Evolutionary conservation across 2,797 vertebrate genomes (phyloP), one percentile per base, ranked within the genome.

Genomic region (Spinus pinus): DNA sequence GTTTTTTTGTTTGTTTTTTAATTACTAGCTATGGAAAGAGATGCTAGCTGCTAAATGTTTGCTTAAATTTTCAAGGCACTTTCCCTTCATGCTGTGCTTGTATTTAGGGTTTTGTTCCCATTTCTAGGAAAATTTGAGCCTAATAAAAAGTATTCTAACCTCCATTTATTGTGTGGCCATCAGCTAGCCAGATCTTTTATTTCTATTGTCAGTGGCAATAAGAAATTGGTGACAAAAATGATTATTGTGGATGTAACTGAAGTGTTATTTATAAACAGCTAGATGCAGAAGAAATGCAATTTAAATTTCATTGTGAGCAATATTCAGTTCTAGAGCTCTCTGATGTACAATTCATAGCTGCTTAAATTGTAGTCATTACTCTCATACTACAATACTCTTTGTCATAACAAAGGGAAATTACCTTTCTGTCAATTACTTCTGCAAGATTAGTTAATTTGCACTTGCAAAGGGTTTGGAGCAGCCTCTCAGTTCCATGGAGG

Each of bases 201-300:
- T 92, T 74, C 72, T 69, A 46, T 75, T 84, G 47, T 80, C 75
- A 86, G 64, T 78, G 80, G 54, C 69, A 93, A 73, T 65, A 91
- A 92, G 70, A 95, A 88, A 94, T 67, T 44, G 50, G 62, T 12
- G 37, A 94, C 66, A 78, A 90, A 93, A 88, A 86, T 24, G 0
- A 86, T 73, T 94, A 44, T 71, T 90, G 61, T 92, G 51, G 37
- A 72, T 90, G 69, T 84, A 92, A 90, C 67, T 70, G 58, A 58
- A 79, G 39, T 73, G 81, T 93, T 97, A 93, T 93, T 96, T 96
- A 95, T 92, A 97, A 97, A 95, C 80, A 96, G 82, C n/a, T 87
- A 95, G 85, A 90, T 80, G 75, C 47, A 94, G 78, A 93, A 94
- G 86, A 95, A 95, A 86, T 85, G 75, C 60, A 82, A 95, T 97